phyloP scores from a whole-genome alignment of 2,113 vertebrate species.

The Poeciliopsis turrubarensis region DNA sequence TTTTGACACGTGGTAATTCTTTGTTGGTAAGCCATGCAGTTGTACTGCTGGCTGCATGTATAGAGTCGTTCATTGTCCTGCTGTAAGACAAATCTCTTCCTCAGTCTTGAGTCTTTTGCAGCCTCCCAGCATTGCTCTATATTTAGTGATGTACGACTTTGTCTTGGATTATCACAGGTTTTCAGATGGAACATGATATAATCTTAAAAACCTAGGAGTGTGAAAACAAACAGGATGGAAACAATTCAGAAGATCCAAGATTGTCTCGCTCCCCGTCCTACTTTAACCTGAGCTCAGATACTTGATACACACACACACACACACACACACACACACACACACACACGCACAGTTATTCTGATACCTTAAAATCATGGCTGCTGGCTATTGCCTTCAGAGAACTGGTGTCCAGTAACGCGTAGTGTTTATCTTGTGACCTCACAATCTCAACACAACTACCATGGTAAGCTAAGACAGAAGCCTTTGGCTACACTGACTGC shows the following conservation, averaged over 20 bases:
- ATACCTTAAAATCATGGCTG: background rate
- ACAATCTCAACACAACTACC: background rate
- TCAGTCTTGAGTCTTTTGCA: too few species aligned
- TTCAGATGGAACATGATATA: background rate
- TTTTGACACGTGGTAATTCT: too few species aligned
- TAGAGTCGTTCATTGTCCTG: too few species aligned
- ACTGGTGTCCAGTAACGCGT: background rate
- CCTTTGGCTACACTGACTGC: background rate
- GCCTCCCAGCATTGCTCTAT: too few species aligned
- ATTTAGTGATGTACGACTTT: too few species aligned
- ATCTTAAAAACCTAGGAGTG: background rate
- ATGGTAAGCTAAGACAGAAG: background rate
- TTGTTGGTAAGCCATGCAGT: too few species aligned
- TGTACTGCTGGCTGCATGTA: too few species aligned
- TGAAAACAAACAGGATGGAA: background rate
- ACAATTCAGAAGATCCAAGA: background rate
- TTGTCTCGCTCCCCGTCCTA: background rate
- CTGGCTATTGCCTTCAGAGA: background rate
- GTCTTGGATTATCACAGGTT: too few species aligned
- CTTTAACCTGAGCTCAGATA: constrained; percentile 18
- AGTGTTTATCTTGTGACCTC: background rate
- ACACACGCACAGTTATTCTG: background rate
- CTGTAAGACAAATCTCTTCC: too few species aligned
- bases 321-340: background rate
- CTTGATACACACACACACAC: background rate